Conservation (phyloP, 2,888 invertebrate genomes). For the Nycteola revayana region DNA sequence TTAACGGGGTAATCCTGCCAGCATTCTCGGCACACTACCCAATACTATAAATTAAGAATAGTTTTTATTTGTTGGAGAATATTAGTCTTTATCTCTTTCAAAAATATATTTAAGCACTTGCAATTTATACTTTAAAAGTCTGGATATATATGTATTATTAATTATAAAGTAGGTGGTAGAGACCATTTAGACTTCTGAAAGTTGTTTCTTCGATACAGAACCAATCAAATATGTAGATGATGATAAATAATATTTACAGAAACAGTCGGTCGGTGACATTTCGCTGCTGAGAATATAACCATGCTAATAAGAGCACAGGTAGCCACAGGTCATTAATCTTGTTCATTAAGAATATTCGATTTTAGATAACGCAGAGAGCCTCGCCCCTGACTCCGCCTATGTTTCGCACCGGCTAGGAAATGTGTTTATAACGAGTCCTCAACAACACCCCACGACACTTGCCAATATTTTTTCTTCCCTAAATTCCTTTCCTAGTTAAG, state of each 20-base stretch:
- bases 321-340: constrained; percentile 34
- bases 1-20: too few species aligned
- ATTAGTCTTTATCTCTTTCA: too few species aligned
- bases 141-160: too few species aligned
- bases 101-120: too few species aligned
- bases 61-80: too few species aligned
- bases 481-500: constrained; percentile 57
- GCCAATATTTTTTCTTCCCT: constrained; percentile 31
- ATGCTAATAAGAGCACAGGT: constrained; percentile 7
- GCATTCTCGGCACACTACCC: too few species aligned
- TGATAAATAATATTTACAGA: constrained; percentile 16
- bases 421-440: constrained; percentile 71
- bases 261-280: constrained; percentile 3
- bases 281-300: neutral
- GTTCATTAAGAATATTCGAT: constrained; percentile 56
- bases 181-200: too few species aligned
- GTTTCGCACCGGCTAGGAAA: constrained; percentile 65
- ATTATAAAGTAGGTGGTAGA: too few species aligned
- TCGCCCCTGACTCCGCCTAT: constrained; percentile 55
- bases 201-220: too few species aligned
- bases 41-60: too few species aligned
- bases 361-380: constrained; percentile 45
- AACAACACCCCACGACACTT: constrained; percentile 61
- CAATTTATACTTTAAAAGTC: too few species aligned
- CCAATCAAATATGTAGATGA: too few species aligned